These are phyloP conservation scores for Coleophora deauratella DNA, from an alignment of 2,888 invertebrate species.

Conservation along the genomic window DNA sequence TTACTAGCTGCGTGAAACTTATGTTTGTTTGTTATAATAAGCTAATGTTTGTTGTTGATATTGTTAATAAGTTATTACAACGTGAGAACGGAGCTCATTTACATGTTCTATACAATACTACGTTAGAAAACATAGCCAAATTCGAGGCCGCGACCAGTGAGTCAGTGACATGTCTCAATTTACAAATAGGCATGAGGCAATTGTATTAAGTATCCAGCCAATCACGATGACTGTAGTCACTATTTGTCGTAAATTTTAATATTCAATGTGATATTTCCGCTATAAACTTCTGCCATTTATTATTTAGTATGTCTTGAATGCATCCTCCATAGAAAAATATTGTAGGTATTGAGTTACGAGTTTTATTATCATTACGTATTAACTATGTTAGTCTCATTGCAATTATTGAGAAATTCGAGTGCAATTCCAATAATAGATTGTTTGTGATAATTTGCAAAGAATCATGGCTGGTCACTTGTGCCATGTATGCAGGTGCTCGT, in stretches of 20 bases:
- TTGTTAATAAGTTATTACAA: slow-evolving; percentile 5
- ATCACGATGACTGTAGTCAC: background rate
- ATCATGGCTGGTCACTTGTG: slow-evolving; percentile 29
- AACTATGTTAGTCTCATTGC: too few relatives aligned
- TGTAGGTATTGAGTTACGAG: too few relatives aligned
- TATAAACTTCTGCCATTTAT: slow-evolving; percentile 2
- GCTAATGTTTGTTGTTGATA: slow-evolving; percentile 1
- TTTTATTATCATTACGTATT: too few relatives aligned
- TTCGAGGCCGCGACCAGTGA: slow-evolving; percentile 10
- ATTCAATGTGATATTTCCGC: slow-evolving; percentile 31
- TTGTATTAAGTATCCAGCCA: background rate
- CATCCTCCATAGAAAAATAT: too few relatives aligned
- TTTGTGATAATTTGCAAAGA: slow-evolving; percentile 27
- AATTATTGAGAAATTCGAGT: too few relatives aligned
- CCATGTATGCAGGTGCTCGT: slow-evolving; percentile 23
- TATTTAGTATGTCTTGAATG: too few relatives aligned
- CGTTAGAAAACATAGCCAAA: slow-evolving; percentile 16
- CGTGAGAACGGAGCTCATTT: too few relatives aligned
- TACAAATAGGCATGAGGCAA: slow-evolving; percentile 16
- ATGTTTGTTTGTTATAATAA: background rate
- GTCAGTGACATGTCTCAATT: slow-evolving; percentile 15
- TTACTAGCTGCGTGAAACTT: too few relatives aligned
- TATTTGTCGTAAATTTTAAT: slow-evolving; percentile 15
- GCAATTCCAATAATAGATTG: slow-evolving; percentile 3
- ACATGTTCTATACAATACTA: too few relatives aligned